These are phyloP conservation scores for Dastarcus helophoroides DNA, from an alignment of 2,888 invertebrate genomes.

Conservation along the genomic window DNA sequence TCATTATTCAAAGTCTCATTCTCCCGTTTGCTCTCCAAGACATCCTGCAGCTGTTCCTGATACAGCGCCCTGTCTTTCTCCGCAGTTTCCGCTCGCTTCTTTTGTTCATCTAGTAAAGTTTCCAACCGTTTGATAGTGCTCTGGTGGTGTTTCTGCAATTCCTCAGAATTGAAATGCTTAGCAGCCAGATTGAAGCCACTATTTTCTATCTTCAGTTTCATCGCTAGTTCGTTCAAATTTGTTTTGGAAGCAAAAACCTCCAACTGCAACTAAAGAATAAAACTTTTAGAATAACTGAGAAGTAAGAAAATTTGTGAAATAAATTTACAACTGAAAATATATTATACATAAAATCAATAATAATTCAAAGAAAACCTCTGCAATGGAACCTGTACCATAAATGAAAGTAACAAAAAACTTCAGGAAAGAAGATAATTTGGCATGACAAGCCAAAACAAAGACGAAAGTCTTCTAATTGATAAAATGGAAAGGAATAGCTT, in stretches of 20 bases:
- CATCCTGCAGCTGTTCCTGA: conserved; percentile 20
- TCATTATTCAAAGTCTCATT: conserved; percentile 19
- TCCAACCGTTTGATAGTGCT: conserved; percentile 23
- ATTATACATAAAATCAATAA: no score
- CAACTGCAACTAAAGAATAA: conserved; percentile 17
- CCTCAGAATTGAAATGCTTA: conserved; percentile 22
- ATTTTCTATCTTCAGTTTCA: conserved; percentile 21
- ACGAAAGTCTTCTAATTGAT: no score
- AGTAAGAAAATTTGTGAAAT: no score
- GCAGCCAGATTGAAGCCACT: conserved; percentile 21
- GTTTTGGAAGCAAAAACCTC: conserved; percentile 23
- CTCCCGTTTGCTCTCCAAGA: conserved; percentile 16
- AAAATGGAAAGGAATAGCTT: no score
- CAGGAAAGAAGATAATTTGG: no score
- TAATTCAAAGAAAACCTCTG: no score
- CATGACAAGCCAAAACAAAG: no score
- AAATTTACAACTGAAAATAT: no score
- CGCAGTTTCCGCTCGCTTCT: conserved; percentile 17
- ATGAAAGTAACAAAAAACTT: no score
- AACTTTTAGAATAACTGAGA: conserved; percentile 9
- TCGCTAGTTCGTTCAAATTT: conserved; percentile 22
- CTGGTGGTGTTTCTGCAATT: conserved; percentile 22
- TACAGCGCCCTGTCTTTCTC: conserved; percentile 20
- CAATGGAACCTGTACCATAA: no score
- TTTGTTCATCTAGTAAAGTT: conserved; percentile 20